phyloP scores from a whole-genome alignment of 2,113 vertebrate species.

The Bufo bufo region DNA sequence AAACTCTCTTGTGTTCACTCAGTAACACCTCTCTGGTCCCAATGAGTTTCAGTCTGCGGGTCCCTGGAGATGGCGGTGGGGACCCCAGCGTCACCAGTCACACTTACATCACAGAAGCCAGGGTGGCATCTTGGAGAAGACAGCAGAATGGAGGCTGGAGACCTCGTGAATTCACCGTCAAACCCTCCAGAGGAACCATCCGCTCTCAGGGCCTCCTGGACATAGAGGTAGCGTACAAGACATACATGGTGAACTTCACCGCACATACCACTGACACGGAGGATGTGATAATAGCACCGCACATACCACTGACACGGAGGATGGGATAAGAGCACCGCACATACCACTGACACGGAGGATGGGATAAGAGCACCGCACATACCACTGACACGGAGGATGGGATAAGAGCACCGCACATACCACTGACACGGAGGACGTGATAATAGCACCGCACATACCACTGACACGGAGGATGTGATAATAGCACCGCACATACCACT shows the following conservation, averaged over 20 bases:
- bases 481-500: no score
- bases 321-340: no score
- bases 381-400: no score
- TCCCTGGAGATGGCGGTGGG: conserved; percentile 78
- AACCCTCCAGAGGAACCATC: conserved; percentile 71
- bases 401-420: no score
- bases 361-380: no score
- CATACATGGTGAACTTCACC: neutral
- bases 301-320: no score
- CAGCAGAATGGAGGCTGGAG: neutral
- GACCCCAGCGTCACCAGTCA: conserved; percentile 67
- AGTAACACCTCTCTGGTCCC: conserved; percentile 81
- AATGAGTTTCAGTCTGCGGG: conserved; percentile 77
- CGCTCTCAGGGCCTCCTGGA: conserved; percentile 65
- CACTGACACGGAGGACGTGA: no score
- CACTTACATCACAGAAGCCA: conserved; percentile 60
- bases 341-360: no score
- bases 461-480: no score
- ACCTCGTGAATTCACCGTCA: conserved; percentile 79
- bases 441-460: no score
- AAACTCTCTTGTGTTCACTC: conserved; percentile 74
- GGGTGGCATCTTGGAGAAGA: conserved; percentile 60
- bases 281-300: neutral
- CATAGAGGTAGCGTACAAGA: conserved; percentile 72
- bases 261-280: neutral